phyloP scores from a whole-genome alignment of 2,113 vertebrate species.

The Eurystomus gularis region DNA sequence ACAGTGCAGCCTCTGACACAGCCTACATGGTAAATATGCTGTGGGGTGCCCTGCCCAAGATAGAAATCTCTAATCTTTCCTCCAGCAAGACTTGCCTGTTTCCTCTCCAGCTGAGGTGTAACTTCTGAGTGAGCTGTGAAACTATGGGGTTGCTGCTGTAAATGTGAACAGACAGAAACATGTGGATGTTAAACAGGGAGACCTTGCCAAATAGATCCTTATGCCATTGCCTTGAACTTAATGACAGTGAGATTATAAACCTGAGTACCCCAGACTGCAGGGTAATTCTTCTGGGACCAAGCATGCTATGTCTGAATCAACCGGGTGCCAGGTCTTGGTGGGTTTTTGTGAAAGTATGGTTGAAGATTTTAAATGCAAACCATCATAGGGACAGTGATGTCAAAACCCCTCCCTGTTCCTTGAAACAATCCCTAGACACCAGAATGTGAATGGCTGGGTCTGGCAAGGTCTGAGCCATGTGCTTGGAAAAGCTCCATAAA shows the following conservation, averaged over 20 bases:
- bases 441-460: not conserved
- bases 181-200: not conserved
- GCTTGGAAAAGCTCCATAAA: constrained; percentile 21
- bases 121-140: constrained; percentile 26
- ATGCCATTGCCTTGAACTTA: not conserved
- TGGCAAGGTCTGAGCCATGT: not conserved
- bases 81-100: constrained; percentile 38
- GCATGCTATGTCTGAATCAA: not conserved
- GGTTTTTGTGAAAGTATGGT: not conserved
- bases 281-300: not conserved
- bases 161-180: constrained; percentile 26
- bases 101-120: constrained; percentile 7
- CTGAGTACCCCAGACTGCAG: not conserved
- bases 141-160: not conserved
- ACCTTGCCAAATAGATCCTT: constrained; percentile 31
- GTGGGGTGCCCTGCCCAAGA: constrained; percentile 58
- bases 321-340: not conserved
- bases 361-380: not conserved
- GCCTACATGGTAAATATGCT: constrained; percentile 33
- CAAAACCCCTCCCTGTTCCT: constrained; percentile 1
- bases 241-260: not conserved
- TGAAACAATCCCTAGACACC: not conserved
- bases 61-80: constrained; percentile 58
- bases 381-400: not conserved
- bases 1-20: constrained; percentile 39